These are phyloP conservation scores for Tetramorium parvispinum DNA, from an alignment of 1,140 invertebrate genomes.

Conservation along the genomic window DNA sequence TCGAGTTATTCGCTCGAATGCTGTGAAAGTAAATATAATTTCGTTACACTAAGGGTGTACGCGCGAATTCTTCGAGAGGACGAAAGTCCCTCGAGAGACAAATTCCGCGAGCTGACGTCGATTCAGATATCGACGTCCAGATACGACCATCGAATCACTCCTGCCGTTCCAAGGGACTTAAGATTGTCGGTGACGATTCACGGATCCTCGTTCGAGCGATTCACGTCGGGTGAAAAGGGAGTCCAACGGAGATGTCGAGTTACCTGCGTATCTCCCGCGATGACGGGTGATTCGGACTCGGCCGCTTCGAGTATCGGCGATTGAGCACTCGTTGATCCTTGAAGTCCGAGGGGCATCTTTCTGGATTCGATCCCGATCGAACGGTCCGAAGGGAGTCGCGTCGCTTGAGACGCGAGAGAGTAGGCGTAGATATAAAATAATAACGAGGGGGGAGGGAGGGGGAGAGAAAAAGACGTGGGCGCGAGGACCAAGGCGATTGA, in stretches of 20 bases:
- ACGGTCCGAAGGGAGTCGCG: background rate
- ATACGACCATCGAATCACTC: constrained; percentile 9
- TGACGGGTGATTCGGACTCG: background rate
- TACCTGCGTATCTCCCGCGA: constrained; percentile 13
- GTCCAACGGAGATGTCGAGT: background rate
- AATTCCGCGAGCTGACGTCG: background rate
- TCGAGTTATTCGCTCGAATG: background rate
- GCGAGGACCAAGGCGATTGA: background rate
- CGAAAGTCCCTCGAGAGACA: background rate
- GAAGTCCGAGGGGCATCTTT: constrained; percentile 9
- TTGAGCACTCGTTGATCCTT: background rate
- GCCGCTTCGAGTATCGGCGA: background rate
- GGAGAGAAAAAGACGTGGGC: background rate
- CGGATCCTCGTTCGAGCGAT: constrained; percentile 3
- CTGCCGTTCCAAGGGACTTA: background rate
- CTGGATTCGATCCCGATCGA: constrained; percentile 11
- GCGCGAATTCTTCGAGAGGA: constrained; percentile 4
- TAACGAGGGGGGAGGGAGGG: constrained; percentile 12
- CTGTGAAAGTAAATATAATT: constrained; percentile 41
- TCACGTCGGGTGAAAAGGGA: background rate
- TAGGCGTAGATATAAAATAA: background rate
- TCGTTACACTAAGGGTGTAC: background rate
- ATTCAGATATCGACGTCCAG: background rate
- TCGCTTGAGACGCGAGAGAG: background rate
- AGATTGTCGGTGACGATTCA: background rate